Base-by-base conservation (phyloP, 2,888 invertebrate species). In the Eudasyphora cyanicolor region DNA sequence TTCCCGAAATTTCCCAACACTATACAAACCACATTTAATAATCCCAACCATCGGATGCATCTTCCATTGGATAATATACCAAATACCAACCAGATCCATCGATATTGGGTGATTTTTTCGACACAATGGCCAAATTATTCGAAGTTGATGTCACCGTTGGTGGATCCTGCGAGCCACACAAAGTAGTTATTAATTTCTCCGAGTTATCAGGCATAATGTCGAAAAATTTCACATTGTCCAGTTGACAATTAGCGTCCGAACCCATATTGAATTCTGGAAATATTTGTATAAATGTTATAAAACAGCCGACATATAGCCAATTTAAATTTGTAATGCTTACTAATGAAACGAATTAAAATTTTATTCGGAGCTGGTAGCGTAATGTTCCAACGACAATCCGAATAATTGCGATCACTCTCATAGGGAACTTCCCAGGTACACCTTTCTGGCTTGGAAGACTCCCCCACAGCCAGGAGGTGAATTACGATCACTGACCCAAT, bases 1-100 rank as follows among this genome's bases (percentile, higher is more conserved):
- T n/a, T n/a, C n/a, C n/a, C n/a, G n/a, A 8, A 5, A 51, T 51
- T 51, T 42, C 12, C 67, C 27, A 6, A 74, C 45, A 42, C 60
- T 51, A 8, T 51, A 51, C n/a, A 19, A 49, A 51, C 32, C 8
- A 78, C 17, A 0, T 73, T n/a, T 24, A 10, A 76, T 79, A 5
- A 82, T n/a, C 4, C 49, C 49, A n/a, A 4, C 14, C 10, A n/a
- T n/a, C n/a, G n/a, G n/a, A n/a, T n/a, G n/a, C n/a, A n/a, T n/a
- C n/a, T n/a, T n/a, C n/a, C n/a, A 49, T 49, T 12, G 49, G 7
- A 5, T 32, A 14, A 49, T 84, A 81, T 10, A 2, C 19, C 0
- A 88, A 7, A 1, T 21, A 29, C 95, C 96, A 97, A 12, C 96
- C 96, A 0, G 93, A 93, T 0, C 96, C 96, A 57, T 94, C 94